Base-by-base conservation (phyloP, 2,797 vertebrate species). In the Syngnathus rostellatus region DNA sequence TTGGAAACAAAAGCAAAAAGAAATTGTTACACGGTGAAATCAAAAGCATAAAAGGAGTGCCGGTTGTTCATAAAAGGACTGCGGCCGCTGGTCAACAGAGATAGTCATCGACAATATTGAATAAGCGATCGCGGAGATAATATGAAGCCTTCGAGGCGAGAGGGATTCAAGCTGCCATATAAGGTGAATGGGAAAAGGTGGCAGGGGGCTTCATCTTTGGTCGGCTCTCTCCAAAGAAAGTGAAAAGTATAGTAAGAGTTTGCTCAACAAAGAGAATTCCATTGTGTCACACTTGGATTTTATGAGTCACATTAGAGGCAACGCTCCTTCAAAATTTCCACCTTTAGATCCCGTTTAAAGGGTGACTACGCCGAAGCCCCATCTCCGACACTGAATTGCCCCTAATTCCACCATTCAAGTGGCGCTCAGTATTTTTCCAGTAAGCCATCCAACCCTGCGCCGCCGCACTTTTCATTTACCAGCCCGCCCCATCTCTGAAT, bases 71-170 rank as follows among this genome's bases (percentile, higher is more conserved):
- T 87, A 85, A 85, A 90, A 86, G 86, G 81, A 46, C 81, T 8
- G 78, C 79, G 70, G 70, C 77, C 82, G 70, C 72, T 78, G 74
- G 74, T 78, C 79, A 77, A 76, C 78, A 73, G 64, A 85, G 85
- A 89, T 85, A 87, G 81, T 74, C 83, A 87, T 85, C 85, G 74
- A 68, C 73, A 75, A 83, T 83, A 87, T 80, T 84, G 74, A 84
- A 80, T 78, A 78, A 77, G 77, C 72, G 76, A 83, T 83, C 82
- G 79, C 75, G 78, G 72, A 84, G 84, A 85, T 89, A 86, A 86
- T 78, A 79, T 11, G 71, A 84, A 79, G 79, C 78, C 80, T 40
- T 82, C 70, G 72, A 74, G 78, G 75, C 75, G 77, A 51, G 79
- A 86, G 77, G 80, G 83, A 81, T 83, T 73, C 67, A 62, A 0